phyloP scores from a whole-genome alignment of 2,113 vertebrate species.

The Laterallus jamaicensis region DNA sequence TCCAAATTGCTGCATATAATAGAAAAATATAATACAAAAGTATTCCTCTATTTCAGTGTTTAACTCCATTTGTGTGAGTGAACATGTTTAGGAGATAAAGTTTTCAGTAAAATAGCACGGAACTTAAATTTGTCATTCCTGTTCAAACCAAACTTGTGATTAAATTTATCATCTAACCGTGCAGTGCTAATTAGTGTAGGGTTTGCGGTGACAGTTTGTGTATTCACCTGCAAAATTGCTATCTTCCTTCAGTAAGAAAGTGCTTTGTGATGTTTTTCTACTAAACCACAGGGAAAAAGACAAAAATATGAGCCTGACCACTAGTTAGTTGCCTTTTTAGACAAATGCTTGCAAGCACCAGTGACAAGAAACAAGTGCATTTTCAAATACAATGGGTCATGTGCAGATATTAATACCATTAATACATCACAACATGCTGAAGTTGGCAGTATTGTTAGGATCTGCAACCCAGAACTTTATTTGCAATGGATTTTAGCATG shows the following conservation, averaged over 20 bases:
- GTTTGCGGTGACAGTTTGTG: not conserved
- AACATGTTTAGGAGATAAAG: not conserved
- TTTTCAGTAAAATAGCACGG: not conserved
- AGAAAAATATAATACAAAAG: not conserved
- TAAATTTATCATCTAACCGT: not conserved
- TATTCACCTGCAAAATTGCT: not conserved
- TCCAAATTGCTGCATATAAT: not conserved
- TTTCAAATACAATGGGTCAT: not conserved
- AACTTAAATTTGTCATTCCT: not conserved
- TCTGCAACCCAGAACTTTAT: not conserved
- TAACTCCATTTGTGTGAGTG: not conserved
- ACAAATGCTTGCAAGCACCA: not conserved
- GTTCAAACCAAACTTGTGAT: not conserved
- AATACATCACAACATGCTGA: fast-evolving
- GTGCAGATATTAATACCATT: no score
- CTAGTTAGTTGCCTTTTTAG: not conserved
- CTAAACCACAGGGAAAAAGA: not conserved
- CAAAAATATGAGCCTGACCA: not conserved
- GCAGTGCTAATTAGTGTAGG: not conserved
- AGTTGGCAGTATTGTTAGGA: not conserved
- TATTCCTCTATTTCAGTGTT: not conserved
- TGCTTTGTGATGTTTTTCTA: not conserved
- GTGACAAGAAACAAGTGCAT: not conserved
- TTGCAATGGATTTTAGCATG: not conserved
- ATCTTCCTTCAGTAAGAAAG: not conserved